Conservation (phyloP, 2,888 invertebrate genomes). For the Cylindroiulus punctatus region DNA sequence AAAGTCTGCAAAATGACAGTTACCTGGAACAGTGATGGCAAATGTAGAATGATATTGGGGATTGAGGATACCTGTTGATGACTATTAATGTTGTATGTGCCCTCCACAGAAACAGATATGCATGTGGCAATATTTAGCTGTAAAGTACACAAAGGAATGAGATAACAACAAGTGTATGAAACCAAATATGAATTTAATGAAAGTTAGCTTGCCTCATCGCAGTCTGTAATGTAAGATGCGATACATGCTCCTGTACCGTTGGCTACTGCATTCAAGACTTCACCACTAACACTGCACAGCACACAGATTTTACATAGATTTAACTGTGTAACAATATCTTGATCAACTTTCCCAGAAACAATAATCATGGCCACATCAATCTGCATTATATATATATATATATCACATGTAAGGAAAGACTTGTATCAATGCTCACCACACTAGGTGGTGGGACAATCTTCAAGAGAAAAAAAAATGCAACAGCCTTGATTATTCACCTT, state of each 20-base stretch:
- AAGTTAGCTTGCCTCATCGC: slow-evolving; percentile 11
- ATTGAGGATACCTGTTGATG: background rate
- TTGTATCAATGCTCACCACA: no score
- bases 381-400: background rate
- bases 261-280: background rate
- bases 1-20: no score
- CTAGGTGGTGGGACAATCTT: no score
- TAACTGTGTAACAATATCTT: background rate
- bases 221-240: background rate
- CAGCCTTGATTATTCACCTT: background rate
- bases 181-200: background rate
- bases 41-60: background rate
- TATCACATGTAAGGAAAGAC: no score
- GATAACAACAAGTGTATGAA: no score
- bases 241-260: background rate
- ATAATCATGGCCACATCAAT: slow-evolving; percentile 7
- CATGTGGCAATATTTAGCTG: background rate
- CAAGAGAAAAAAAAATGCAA: no score
- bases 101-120: background rate
- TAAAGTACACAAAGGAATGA: background rate
- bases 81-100: background rate
- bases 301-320: background rate
- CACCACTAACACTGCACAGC: background rate
- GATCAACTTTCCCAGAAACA: background rate
- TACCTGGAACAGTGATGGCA: background rate